phyloP scores from a whole-genome alignment of 2,113 vertebrate species.

The Cercocebus atys region DNA sequence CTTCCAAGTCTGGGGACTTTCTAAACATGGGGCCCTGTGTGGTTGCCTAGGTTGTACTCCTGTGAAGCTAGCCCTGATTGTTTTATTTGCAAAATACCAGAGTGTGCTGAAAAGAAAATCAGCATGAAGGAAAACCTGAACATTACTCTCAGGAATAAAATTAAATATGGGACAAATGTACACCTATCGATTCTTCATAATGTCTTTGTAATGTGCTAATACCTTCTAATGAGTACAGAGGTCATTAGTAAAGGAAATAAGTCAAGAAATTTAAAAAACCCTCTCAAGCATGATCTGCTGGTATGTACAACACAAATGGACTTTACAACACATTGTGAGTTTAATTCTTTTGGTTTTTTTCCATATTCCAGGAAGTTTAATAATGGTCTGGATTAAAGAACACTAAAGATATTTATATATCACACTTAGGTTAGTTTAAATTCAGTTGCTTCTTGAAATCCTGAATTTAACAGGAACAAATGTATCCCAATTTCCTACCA shows the following conservation, averaged over 20 bases:
- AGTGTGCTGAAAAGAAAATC: not conserved
- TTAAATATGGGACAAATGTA: not conserved
- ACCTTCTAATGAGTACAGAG: not conserved
- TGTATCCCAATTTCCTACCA: not conserved
- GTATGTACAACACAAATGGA: not conserved
- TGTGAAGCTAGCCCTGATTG: not conserved
- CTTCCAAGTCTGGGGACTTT: not conserved
- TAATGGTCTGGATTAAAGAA: slow-evolving; percentile 1
- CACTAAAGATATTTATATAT: slow-evolving; percentile 22
- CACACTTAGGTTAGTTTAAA: slow-evolving; percentile 41
- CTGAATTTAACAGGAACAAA: slow-evolving; percentile 20
- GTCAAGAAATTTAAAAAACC: not conserved
- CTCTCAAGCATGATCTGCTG: not conserved
- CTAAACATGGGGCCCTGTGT: not conserved
- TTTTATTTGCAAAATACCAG: not conserved
- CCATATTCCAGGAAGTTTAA: not conserved
- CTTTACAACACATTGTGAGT: not conserved
- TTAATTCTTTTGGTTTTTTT: not conserved
- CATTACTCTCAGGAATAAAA: not conserved
- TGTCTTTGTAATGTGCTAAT: not conserved
- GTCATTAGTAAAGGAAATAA: not conserved
- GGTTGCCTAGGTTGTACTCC: not conserved
- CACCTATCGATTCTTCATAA: not conserved
- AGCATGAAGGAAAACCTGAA: not conserved
- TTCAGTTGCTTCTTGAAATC: slow-evolving; percentile 22